Base-by-base conservation (phyloP, 2,113 vertebrate species). In the Hipposideros armiger region DNA sequence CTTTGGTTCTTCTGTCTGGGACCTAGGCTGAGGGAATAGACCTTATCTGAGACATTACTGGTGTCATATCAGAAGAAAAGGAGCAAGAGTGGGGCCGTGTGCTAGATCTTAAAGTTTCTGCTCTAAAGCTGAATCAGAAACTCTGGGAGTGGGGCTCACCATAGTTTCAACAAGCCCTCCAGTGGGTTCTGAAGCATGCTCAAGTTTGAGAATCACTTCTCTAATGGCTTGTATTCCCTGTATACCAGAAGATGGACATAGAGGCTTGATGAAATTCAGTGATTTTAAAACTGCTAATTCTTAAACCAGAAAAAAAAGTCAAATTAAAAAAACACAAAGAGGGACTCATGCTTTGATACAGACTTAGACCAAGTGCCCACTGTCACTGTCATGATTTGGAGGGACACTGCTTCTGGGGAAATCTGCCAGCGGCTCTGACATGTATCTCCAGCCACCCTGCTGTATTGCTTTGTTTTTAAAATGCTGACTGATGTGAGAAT, bases 221-320 rank as follows among this genome's bases (percentile, higher is more conserved):
- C 47, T 54, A 26, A 26, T 60, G 26, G 24, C 58, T 94, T 73
- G 16, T 47, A 40, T 54, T 85, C 20, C 60, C 67, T 69, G 30
- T 28, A 88, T 93, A 66, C 64, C 66, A 91, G 45, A n/a, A 50
- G 15, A 45, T 30, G 45, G 32, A 83, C 28, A 14, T 2, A 94
- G 69, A 94, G 28, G 32, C 22, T 87, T 87, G 56, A 73, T 92
- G 56, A 95, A 92, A 94, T 87, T 64, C 80, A 67, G 24, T 56
- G 86, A 19, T 76, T 93, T 96, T 78, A 32, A 80, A 89, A 78
- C 16, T 45, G 69, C 32, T 66, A 86, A 90, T 78, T 45, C 47
- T 74, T 86, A 94, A 92, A 74, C 26, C 26, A 80, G 90, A 73
- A 66, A 56, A 88, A 73, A 76, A 74, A 84, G 40, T 47, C 64